phyloP scores from a whole-genome alignment of 2,797 vertebrate genomes.

The Valencia hispanica region DNA sequence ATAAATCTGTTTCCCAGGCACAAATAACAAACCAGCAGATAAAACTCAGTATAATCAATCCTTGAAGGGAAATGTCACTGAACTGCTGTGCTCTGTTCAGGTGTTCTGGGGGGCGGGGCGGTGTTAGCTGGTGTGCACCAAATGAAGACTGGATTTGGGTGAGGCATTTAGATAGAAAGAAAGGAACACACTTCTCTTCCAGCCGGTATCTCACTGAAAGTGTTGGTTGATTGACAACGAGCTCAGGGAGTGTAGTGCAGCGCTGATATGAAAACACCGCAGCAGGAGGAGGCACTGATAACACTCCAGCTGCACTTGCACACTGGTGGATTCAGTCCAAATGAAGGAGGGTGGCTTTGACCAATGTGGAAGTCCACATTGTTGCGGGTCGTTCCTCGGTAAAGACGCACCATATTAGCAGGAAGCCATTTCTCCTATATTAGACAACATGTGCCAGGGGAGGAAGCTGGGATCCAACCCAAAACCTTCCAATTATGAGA shows the following conservation, averaged over 20 bases:
- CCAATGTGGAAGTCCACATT: background rate
- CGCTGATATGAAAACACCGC: conserved; percentile 33
- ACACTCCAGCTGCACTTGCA: conserved; percentile 20
- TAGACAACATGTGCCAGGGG: background rate
- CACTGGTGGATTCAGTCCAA: conserved; percentile 30
- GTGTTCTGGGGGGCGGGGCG: conserved; percentile 12
- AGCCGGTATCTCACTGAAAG: conserved; percentile 23
- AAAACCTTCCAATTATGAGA: background rate
- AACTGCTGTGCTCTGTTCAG: conserved; percentile 26
- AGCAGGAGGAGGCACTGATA: conserved; percentile 44
- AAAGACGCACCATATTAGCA: background rate
- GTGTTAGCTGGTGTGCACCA: conserved; percentile 1
- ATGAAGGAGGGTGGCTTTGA: conserved; percentile 5
- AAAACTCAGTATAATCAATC: conserved; percentile 34
- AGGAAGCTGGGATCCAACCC: background rate
- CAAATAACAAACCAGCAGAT: conserved; percentile 31
- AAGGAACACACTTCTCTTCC: conserved; percentile 18
- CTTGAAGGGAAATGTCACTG: conserved; percentile 27
- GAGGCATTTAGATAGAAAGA: conserved; percentile 10
- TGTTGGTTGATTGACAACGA: conserved; percentile 44
- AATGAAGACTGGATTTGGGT: conserved; percentile 13
- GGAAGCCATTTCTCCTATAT: too few relatives aligned
- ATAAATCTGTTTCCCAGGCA: conserved; percentile 29
- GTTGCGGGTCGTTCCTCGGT: background rate
- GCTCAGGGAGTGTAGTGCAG: conserved; percentile 2